phyloP scores from a whole-genome alignment of 2,888 invertebrate genomes.

The Ischnus inquisitorius region DNA sequence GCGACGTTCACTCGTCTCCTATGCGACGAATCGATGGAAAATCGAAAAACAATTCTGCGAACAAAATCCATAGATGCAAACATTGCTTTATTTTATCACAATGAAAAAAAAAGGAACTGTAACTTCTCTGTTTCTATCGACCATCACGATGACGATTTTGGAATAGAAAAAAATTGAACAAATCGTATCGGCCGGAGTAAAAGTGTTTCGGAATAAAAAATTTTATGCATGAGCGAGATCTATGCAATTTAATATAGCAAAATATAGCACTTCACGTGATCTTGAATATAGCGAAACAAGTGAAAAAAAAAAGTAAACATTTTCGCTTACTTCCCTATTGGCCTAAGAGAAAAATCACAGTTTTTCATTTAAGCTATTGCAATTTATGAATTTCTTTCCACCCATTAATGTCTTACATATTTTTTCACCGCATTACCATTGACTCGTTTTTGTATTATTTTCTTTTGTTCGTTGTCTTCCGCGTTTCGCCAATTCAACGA shows the following conservation, averaged over 20 bases:
- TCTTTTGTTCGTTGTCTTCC: slow-evolving; percentile 6
- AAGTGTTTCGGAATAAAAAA: not conserved
- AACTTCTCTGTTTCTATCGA: not conserved
- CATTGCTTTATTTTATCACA: slow-evolving; percentile 2
- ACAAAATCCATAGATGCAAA: not conserved
- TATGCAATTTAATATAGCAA: no score
- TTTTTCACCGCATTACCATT: not conserved
- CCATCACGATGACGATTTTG: not conserved
- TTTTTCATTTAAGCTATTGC: not conserved
- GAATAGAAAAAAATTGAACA: not conserved
- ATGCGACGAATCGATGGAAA: slow-evolving; percentile 6
- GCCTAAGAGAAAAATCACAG: not conserved
- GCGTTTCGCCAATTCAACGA: slow-evolving; percentile 5
- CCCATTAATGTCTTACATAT: not conserved
- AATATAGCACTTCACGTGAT: no score
- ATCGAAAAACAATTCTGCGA: not conserved
- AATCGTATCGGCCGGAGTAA: not conserved
- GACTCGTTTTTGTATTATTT: not conserved
- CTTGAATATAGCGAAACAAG: no score
- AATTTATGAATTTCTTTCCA: not conserved
- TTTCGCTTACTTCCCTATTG: not conserved
- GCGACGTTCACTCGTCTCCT: slow-evolving; percentile 30
- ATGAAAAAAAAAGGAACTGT: not conserved
- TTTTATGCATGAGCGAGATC: not conserved
- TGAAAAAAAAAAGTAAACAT: not conserved